Evolutionary conservation across 2,888 invertebrate genomes (phyloP), one percentile per base, ranked within the genome.

Genomic region (Hirtodrosophila alboralis): DNA sequence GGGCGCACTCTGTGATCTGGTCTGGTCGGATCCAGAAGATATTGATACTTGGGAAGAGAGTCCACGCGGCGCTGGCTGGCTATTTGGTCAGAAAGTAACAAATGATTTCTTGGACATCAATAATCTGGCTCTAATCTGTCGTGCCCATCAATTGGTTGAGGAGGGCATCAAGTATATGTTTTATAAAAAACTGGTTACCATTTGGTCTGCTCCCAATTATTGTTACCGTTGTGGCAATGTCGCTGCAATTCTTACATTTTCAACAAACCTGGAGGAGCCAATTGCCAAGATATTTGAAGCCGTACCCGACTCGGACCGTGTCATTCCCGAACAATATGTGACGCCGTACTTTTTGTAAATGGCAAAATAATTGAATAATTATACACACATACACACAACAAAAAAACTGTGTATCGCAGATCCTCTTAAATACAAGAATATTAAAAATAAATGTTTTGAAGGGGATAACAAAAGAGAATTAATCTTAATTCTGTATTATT

Each of bases 141-240:
- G 99, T 86, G 99, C 99, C 33, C 99, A 99, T 93, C 99, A 99
- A 91, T 93, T 99, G 87, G 99, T 99, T 12, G 97, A 99, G 91
- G 99, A 99, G 94, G 98, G 98, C 95, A 92, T 95, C 91, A 98
- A 97, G 92, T 99, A 97, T 91, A 97, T 98, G 96, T 99, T 99
- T 91, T 95, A 98, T 87, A 95, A 97, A 78, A 95, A 96, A 90
- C 91, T 99, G 78, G 98, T 99, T 31, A 99, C 99, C 0, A 97
- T 99, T 3, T 99, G 99, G 98, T 98, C 99, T 9, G 99, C 99
- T 1, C 99, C 99, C 4, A 99, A 99, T 92, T 99, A 99, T 91
- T 99, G 99, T 91, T 99, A 99, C 90, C 94, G 99, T 12, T 99
- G 99, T 90, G 99, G 99, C 43, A 99, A 99, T 91, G 95, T 98